Evolutionary conservation across 2,888 invertebrate genomes (phyloP), one percentile per base, ranked within the genome.

Genomic region (Drosophila nigricruria): DNA sequence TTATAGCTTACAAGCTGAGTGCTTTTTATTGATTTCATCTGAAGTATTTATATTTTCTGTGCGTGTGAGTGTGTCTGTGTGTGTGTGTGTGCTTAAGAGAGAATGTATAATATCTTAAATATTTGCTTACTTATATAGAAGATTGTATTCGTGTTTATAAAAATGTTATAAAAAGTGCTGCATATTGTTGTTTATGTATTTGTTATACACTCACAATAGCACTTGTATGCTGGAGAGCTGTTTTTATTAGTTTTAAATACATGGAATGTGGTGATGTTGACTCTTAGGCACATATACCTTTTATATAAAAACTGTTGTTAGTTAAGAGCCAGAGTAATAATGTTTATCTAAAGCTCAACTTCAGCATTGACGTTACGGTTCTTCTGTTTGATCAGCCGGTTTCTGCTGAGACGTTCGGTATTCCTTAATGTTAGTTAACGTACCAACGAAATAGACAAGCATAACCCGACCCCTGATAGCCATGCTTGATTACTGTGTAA

Each of bases 21-120:
- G 61, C 43, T 58, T 59, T 63, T 76, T 77, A 82, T 82, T 88
- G 82, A 82, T 82, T 85, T 84, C 63, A 69, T 59, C 65, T 36
- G 30, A 12, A 43, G 25, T 58, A 12, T 53, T 45, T n/a, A 43
- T 45, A 47, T 45, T 10, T 23, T 27, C 32, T 53, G 23, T 40
- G 43, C 52, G 32, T 27, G 25, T 50, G 49, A 59, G 45, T 30
- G 42, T 42, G 18, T 20, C 18, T 59, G 54, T 36, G 40, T 65
- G 60, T 59, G 54, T 36, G 40, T 65, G 60, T 23, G 6, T 27
- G 40, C 27, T 36, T 42, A 45, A 27, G 42, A 32, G 45, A 53
- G 27, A 58, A 53, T 58, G 61, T 23, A 61, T 61, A 72, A 68
- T 65, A 58, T 54, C 53, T 54, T 58, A 20, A 54, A 57, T 58